Base-by-base conservation (phyloP, 2,888 invertebrate genomes). In the Polyommatus icarus region DNA sequence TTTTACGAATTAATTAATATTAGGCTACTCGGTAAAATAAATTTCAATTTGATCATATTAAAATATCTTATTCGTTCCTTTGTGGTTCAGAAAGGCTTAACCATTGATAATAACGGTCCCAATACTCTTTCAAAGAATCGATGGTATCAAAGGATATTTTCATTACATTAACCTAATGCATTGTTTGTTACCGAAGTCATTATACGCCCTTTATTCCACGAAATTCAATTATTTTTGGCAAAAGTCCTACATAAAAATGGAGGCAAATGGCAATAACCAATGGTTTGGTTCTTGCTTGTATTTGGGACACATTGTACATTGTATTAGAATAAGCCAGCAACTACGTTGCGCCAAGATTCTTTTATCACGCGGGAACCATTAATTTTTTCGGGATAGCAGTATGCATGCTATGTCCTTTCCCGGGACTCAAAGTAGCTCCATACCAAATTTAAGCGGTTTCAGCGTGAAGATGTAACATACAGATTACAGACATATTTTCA, bases 131-230 rank as follows among this genome's bases (percentile, higher is more conserved):
- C 29, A 67, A 67, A 67, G 67, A 67, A 18, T 32, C 67, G 67
- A 67, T 32, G 67, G 4, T 32, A 67, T 67, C 67, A 67, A 67
- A 67, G 67, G 29, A 67, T 67, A 15, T 67, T 76, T 59, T 32
- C 57, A 36, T 61, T 36, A 76, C n/a, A 61, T 76, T 76, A 40
- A 61, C n/a, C 20, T 32, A 57, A 61, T 29, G 29, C n/a, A 76
- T 76, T 59, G 36, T 76, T 40, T 61, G 57, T 32, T 59, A 32
- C 36, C 61, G 20, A 61, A 76, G 20, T n/a, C 61, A 61, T 76
- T 61, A 40, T 15, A 18, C 20, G 61, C 18, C 29, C 1, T 57
- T 67, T 81, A 84, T 85, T 67, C 29, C 29, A 12, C 1, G 12
- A 24, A 61, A 61, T 67, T 67, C 5, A 29, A 67, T 29, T 67